A percentile compares a stretch with the other conserved stretches of the same genome.
Conservation (phyloP, 2,888 invertebrate species). For the Lathronympha strigana region DNA sequence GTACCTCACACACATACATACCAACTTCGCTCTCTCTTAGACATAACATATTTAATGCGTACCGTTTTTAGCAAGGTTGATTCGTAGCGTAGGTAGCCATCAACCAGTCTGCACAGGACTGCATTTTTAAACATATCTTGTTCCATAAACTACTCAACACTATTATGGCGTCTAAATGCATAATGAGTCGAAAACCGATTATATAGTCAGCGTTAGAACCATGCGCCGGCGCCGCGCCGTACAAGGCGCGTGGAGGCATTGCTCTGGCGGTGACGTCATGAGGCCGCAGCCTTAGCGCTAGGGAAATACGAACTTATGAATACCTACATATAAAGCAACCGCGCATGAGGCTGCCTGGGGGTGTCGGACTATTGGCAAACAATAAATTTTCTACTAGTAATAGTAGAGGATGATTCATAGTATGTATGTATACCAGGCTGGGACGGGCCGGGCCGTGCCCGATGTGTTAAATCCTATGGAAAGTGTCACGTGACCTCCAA, state of each 20-base stretch:
- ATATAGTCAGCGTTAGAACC: constrained; percentile 38
- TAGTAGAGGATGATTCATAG: too few species aligned
- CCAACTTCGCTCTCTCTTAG: not conserved
- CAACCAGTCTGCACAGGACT: not conserved
- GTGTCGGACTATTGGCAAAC: not conserved
- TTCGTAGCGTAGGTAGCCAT: too few species aligned
- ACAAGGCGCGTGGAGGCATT: constrained; percentile 57
- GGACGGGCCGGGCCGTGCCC: too few species aligned
- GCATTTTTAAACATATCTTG: not conserved
- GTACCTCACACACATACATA: too few species aligned
- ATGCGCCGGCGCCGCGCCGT: constrained; percentile 63
- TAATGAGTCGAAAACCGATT: not conserved
- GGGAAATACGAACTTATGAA: constrained; percentile 13
- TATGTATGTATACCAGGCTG: too few species aligned
- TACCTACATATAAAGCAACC: not conserved
- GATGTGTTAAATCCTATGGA: too few species aligned
- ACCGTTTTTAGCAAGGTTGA: too few species aligned
- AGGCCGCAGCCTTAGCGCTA: constrained; percentile 36
- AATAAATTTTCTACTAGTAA: too few species aligned
- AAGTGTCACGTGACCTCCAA: too few species aligned
- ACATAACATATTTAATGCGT: not conserved
- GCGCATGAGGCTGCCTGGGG: not conserved
- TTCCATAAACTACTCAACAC: constrained; percentile 13
- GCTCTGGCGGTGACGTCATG: constrained; percentile 59
- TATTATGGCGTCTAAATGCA: constrained; percentile 10